Base-by-base conservation (phyloP, 2,888 invertebrate species). In the Scaptomyza caliginosa region DNA sequence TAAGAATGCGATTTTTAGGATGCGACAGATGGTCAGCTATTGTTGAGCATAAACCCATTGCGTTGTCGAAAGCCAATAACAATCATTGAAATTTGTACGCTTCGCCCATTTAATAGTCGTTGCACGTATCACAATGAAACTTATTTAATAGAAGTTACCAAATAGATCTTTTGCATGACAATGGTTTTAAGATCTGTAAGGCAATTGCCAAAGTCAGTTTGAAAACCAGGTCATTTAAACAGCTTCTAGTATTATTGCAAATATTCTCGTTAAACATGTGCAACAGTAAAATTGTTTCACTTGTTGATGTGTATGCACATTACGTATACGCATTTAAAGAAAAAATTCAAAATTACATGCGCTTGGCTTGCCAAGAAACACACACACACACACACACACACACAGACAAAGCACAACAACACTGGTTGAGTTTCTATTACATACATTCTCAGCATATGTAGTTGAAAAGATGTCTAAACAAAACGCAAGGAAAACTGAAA, bases 291-390 rank as follows among this genome's bases (percentile, higher is more conserved):
- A 32, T 23, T 56, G 48, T 24, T 62, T 43, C 73, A 79, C 68
- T 83, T 79, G 80, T 77, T 74, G 79, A 65, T 73, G 67, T 50
- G 49, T 54, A 52, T 75, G 58, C 67, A 76, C 59, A 79, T 76
- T 70, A 76, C 69, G 79, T 73, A 78, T 79, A 82, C 80, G 83
- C 80, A 73, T 2, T 42, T 42, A 1, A 38, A 10, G 2, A 34
- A 17, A 8, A 75, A 71, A 52, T 72, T 78, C 42, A 24, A 59
- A 75, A 69, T 77, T 62, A 50, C 67, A 70, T 77, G 32, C 54
- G 48, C 43, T 51, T 42, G 46, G 59, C 42, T 64, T 74, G 74
- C 65, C 55, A 54, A 65, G 66, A 75, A 13, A 10, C 17, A 2
- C 36, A 38, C 7, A 45, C 13, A 34, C 7, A 28, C 3, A 28